A percentile compares a stretch with the other conserved stretches of the same genome.
Conservation (phyloP, 2,797 vertebrate genomes). For the Neosalanx taihuensis region DNA sequence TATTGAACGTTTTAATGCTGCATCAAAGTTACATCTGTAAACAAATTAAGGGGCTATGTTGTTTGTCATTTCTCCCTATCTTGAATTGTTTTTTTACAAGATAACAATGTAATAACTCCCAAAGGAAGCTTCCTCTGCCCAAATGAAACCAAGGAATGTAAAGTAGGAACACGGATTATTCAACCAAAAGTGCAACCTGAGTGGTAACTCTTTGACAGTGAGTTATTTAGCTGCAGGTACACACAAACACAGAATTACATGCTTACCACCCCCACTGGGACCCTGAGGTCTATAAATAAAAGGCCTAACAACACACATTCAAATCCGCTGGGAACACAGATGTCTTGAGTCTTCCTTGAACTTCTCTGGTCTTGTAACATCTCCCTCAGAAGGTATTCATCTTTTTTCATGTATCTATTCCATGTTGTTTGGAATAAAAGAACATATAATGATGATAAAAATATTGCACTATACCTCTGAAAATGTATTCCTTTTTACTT, state of each 20-base stretch:
- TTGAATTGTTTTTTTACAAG: constrained; percentile 57
- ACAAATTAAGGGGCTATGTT: constrained; percentile 57
- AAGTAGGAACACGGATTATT: constrained; percentile 63
- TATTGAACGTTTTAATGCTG: constrained; percentile 36
- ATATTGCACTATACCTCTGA: constrained; percentile 47
- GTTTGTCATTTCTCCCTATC: constrained; percentile 61
- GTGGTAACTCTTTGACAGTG: constrained; percentile 70
- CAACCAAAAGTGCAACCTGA: constrained; percentile 58
- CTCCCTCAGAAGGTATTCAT: constrained; percentile 61
- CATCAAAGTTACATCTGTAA: constrained; percentile 38
- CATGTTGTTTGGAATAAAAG: constrained; percentile 34
- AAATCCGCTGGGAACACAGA: constrained; percentile 75
- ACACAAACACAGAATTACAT: constrained; percentile 73
- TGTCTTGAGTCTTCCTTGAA: constrained; percentile 74
- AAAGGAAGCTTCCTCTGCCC: constrained; percentile 43
- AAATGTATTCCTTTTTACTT: constrained; percentile 52
- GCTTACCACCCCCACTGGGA: constrained; percentile 75
- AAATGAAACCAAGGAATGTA: constrained; percentile 48
- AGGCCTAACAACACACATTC: constrained; percentile 76
- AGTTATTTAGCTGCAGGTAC: constrained; percentile 75
- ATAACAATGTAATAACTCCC: constrained; percentile 59
- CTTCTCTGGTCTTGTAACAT: constrained; percentile 64
- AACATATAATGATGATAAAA: neutral
- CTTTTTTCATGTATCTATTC: constrained; percentile 56
- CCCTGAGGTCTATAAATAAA: constrained; percentile 77